Base-by-base conservation (phyloP, 2,797 vertebrate species). In the Gymnocypris eckloni region DNA sequence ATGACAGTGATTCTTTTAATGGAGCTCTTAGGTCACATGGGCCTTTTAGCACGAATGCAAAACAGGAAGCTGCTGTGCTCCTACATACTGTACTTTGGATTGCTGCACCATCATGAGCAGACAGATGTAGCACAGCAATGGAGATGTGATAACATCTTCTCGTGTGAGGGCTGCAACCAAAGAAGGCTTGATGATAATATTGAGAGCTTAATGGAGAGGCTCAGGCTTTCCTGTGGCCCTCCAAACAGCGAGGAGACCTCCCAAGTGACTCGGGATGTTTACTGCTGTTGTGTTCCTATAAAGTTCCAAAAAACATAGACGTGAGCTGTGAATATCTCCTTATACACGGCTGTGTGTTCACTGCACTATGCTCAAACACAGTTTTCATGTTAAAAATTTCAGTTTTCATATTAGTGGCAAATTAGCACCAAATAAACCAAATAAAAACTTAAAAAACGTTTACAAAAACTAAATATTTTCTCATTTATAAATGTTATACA, bases 21-120 rank as follows among this genome's bases (percentile, higher is more conserved):
- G 45, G 37, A 79, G 69, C 39, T 25, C 13, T 69, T 15, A n/a
- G 48, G 70, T 86, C 56, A 77, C 43, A 15, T 22, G 13, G 72
- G 72, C 66, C n/a, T 50, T 4, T 13, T n/a, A 84, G 50, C 20
- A 45, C 25, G 25, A 37, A 71, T 20, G 48, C 33, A 56, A 88
- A 22, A 33, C 70, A 83, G 79, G 79, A 85, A 81, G 75, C 59
- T 78, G 43, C 69, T 52, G n/a, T 87, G 87, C 77, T 80, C 43
- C 61, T 7, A 82, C 79, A 90, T 90, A 80, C 59, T 90, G 89
- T 90, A 80, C 59, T 90, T 89, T 54, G 73, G 16, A 83, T 85
- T 78, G 86, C 80, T 84, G 81, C 72, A 25, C 79, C 61, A 77
- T 50, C 73, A 50, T 87, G 41, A 87, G 66, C 39, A 69, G 78